Evolutionary conservation across 2,888 invertebrate species (phyloP).

Genomic region (Dermolepida albohirtum): DNA sequence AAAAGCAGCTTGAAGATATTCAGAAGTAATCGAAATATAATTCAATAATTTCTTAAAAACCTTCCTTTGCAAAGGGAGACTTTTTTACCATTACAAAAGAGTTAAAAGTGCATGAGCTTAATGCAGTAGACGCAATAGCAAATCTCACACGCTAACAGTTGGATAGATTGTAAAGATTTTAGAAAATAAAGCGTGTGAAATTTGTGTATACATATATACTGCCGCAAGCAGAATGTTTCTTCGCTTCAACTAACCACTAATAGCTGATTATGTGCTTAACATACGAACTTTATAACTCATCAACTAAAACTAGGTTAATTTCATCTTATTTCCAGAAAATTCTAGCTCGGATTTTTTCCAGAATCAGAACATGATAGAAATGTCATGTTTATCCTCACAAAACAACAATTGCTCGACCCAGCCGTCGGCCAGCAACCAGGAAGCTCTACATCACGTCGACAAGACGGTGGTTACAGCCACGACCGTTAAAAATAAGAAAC

Average conservation of each 20-base stretch:
- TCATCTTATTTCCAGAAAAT: slow-evolving; percentile 66
- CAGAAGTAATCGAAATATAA: too few relatives aligned
- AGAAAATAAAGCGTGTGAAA: neutral
- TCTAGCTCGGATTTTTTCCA: slow-evolving; percentile 67
- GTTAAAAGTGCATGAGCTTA: slow-evolving; percentile 27
- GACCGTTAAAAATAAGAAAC: slow-evolving; percentile 47
- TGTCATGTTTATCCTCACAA: slow-evolving; percentile 74
- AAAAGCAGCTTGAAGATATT: too few relatives aligned
- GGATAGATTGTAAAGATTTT: neutral
- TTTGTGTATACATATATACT: slow-evolving; percentile 8
- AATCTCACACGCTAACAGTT: slow-evolving; percentile 4
- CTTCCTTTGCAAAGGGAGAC: too few relatives aligned
- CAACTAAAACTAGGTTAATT: slow-evolving; percentile 66
- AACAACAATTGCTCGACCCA: slow-evolving; percentile 70
- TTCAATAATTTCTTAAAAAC: neutral
- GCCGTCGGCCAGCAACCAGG: slow-evolving; percentile 50
- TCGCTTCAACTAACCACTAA: slow-evolving; percentile 59
- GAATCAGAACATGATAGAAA: slow-evolving; percentile 73
- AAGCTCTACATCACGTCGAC: slow-evolving; percentile 33
- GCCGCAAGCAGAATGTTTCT: slow-evolving; percentile 31
- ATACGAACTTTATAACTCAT: slow-evolving; percentile 54
- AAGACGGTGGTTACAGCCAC: neutral
- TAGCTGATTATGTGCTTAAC: slow-evolving; percentile 48
- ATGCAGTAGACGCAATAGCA: slow-evolving; percentile 19
- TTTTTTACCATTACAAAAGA: slow-evolving; percentile 13